phyloP scores from a whole-genome alignment of 2,113 vertebrate species.

The Carassius gibelio region DNA sequence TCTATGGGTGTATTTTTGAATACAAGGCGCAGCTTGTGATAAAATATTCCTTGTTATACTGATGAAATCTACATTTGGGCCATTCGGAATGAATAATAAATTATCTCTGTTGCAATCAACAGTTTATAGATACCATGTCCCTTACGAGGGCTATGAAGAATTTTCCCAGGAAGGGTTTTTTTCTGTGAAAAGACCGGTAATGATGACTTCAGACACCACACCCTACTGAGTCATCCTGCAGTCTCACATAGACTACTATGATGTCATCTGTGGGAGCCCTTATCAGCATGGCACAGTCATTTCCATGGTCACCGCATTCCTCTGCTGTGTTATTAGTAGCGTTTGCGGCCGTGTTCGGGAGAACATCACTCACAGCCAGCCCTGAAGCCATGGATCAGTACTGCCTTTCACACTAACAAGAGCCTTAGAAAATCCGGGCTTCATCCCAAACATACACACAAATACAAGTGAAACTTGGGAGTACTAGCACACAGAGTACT shows the following conservation, averaged over 20 bases:
- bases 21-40: constrained; percentile 65
- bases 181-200: not conserved
- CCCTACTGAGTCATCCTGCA: constrained; percentile 69
- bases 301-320: constrained; percentile 46
- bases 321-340: constrained; percentile 48
- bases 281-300: constrained; percentile 47
- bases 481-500: not conserved
- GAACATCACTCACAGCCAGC: constrained; percentile 51
- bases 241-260: constrained; percentile 63
- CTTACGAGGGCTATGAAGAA: not conserved
- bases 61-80: constrained; percentile 70
- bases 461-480: constrained; percentile 17
- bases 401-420: constrained; percentile 36
- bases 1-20: constrained; percentile 69
- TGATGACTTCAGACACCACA: constrained; percentile 58
- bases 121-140: not conserved
- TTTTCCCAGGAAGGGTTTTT: not conserved
- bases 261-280: constrained; percentile 61
- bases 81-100: constrained; percentile 73
- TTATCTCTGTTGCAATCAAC: constrained; percentile 62
- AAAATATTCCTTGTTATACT: constrained; percentile 76
- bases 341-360: constrained; percentile 52
- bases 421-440: constrained; percentile 22
- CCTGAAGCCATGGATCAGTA: constrained; percentile 32
- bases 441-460: constrained; percentile 24